Percentiles rank a stretch among this genome's conserved stretches.
Conservation (phyloP, 2,113 vertebrate species). For the human region DNA sequence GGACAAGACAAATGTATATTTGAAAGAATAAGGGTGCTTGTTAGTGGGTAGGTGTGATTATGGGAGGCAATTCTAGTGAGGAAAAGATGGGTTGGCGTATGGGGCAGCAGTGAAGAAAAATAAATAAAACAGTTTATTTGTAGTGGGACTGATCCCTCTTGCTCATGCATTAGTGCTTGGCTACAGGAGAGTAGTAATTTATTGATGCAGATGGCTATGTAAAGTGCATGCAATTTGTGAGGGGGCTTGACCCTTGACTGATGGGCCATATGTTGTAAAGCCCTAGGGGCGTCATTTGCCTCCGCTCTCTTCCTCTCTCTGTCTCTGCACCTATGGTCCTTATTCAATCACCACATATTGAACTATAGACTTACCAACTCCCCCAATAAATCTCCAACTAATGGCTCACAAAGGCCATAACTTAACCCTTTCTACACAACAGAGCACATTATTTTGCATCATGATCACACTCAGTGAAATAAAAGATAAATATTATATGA, state of each 20-base stretch:
- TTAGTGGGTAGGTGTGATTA: not conserved
- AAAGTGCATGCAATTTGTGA: conserved; percentile 92
- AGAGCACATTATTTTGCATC: conserved; percentile 75
- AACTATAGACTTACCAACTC: conserved; percentile 87
- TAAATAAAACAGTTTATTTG: conserved; percentile 78
- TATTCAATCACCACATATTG: conserved; percentile 89
- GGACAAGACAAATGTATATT: conserved; percentile 19
- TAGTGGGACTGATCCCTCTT: conserved; percentile 75
- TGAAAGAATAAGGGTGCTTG: not conserved
- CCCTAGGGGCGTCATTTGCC: conserved; percentile 86
- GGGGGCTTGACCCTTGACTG: conserved; percentile 94
- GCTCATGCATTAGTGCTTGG: conserved; percentile 81
- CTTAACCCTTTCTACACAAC: conserved; percentile 89
- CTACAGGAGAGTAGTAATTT: conserved; percentile 85
- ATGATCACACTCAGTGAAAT: conserved; percentile 75
- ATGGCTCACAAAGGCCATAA: conserved; percentile 86
- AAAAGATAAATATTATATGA: conserved; percentile 80
- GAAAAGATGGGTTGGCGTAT: conserved; percentile 15
- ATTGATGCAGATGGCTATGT: conserved; percentile 90
- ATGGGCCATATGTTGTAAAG: conserved; percentile 90
- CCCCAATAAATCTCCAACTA: conserved; percentile 88
- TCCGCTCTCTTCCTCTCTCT: conserved; percentile 86
- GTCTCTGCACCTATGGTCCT: conserved; percentile 84
- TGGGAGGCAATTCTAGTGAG: conserved; percentile 48
- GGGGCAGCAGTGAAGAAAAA: conserved; percentile 60